Evolutionary conservation across 2,797 vertebrate genomes (phyloP).

Genomic region (Takifugu rubripes): DNA sequence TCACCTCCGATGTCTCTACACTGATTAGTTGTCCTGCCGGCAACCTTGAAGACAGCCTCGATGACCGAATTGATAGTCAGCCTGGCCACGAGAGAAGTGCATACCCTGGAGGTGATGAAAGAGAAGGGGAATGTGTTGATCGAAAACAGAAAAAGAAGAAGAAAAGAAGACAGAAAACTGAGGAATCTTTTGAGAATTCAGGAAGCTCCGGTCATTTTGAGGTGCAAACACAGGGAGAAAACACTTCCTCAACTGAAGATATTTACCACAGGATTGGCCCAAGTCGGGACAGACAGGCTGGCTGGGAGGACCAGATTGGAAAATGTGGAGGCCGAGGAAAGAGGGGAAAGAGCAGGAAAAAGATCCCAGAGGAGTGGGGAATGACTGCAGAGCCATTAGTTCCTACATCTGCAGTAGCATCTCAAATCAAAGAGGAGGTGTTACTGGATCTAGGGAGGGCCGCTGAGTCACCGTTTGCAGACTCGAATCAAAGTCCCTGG

Average conservation of each 20-base stretch:
- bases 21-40: slow-evolving; percentile 71
- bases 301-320: slow-evolving; percentile 74
- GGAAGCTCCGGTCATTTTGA: slow-evolving; percentile 52
- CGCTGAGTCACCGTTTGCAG: slow-evolving; percentile 18
- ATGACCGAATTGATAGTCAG: slow-evolving; percentile 56
- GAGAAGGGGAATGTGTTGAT: slow-evolving; percentile 65
- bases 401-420: slow-evolving; percentile 27
- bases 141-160: slow-evolving; percentile 81
- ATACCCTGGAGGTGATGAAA: slow-evolving; percentile 64
- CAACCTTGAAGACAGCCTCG: slow-evolving; percentile 58
- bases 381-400: slow-evolving; percentile 59
- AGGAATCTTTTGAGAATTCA: slow-evolving; percentile 50
- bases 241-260: slow-evolving; percentile 44
- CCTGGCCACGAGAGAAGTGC: slow-evolving; percentile 50
- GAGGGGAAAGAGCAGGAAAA: slow-evolving; percentile 76
- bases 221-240: slow-evolving; percentile 50
- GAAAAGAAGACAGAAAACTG: slow-evolving; percentile 75
- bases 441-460: slow-evolving; percentile 40
- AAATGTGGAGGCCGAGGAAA: slow-evolving; percentile 69
- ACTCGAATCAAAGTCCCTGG: slow-evolving; percentile 30
- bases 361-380: slow-evolving; percentile 79
- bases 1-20: slow-evolving; percentile 74
- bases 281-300: slow-evolving; percentile 60
- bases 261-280: slow-evolving; percentile 62
- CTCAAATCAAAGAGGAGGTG: slow-evolving; percentile 33